phyloP scores from a whole-genome alignment of 2,888 invertebrate genomes.

The Scaptomyza caliginosa region DNA sequence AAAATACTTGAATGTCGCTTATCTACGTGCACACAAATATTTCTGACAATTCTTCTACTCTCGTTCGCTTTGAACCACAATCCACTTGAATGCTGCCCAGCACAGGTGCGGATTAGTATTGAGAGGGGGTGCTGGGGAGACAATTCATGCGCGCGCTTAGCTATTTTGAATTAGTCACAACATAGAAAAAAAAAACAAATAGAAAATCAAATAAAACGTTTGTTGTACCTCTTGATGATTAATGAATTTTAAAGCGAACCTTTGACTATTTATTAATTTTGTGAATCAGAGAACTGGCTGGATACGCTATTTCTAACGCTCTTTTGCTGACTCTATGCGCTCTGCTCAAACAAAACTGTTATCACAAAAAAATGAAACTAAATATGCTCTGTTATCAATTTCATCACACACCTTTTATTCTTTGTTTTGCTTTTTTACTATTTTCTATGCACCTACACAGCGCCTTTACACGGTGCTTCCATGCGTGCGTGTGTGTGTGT shows the following conservation, averaged over 20 bases:
- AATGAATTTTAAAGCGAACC: conserved; percentile 47
- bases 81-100: conserved; percentile 58
- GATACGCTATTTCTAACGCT: background rate
- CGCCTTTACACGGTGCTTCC: conserved; percentile 23
- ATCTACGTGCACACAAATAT: conserved; percentile 33
- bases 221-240: conserved; percentile 43
- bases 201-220: conserved; percentile 10
- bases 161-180: conserved; percentile 43
- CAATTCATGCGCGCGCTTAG: conserved; percentile 4
- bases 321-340: conserved; percentile 9
- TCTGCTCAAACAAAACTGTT: conserved; percentile 49
- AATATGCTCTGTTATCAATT: conserved; percentile 55
- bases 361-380: conserved; percentile 28
- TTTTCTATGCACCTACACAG: conserved; percentile 41
- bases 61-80: conserved; percentile 35
- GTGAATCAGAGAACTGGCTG: conserved; percentile 32
- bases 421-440: conserved; percentile 43
- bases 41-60: conserved; percentile 39
- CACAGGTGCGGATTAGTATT: conserved; percentile 54
- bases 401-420: conserved; percentile 45
- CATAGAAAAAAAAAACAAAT: background rate
- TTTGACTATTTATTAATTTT: conserved; percentile 30
- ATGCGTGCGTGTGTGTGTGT: conserved; percentile 19
- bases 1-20: conserved; percentile 73
- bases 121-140: background rate